Base-by-base conservation (phyloP, 2,797 vertebrate genomes). In the Muraenolepis orangiensis region DNA sequence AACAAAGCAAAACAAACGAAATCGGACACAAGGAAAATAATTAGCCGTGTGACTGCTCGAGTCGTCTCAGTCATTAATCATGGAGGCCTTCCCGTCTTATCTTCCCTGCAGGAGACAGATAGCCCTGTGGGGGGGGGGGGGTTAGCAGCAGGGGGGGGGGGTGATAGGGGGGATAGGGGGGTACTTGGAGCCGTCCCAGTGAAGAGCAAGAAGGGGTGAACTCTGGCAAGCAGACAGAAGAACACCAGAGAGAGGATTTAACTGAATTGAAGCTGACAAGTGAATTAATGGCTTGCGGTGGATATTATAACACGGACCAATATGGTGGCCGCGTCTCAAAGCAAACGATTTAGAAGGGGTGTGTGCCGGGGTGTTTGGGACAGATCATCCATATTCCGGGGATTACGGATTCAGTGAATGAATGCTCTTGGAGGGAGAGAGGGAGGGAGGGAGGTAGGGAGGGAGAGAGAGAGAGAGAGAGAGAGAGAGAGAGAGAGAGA, bases 251-350 rank as follows among this genome's bases (percentile, higher is more conserved):
- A 82, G 51, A 31, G 30, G 2, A 78, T 80, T 82, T 76, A 73
- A 79, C 73, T 78, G 73, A 84, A 86, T 86, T 80, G 69, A 82
- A 80, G 82, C 40, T 75, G 84, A 88, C 78, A 85, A 32, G 75
- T 74, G 84, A 79, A 88, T 80, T 76, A 84, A 84, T 10, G 46
- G 69, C 76, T 80, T 66, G 81, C 70, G 84, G 70, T 79, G 86
- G 84, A 69, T 77, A n/a, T 51, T 69, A 84, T 76, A 46, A 13
- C 77, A 64, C 79, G 76, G 84, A 79, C 71, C 78, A 75, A 80
- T 28, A 80, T 74, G 82, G 40, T 11, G 3, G 23, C 26, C 12
- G 14, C 16, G 64, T 29, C 11, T 30, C 23, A 29, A 28, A 66
- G 64, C 26, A 13, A 14, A 28, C 12, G 23, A 66, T 75, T 76